Base-by-base conservation (phyloP, 2,113 vertebrate species). In the Dolichallabes microphthalmus region DNA sequence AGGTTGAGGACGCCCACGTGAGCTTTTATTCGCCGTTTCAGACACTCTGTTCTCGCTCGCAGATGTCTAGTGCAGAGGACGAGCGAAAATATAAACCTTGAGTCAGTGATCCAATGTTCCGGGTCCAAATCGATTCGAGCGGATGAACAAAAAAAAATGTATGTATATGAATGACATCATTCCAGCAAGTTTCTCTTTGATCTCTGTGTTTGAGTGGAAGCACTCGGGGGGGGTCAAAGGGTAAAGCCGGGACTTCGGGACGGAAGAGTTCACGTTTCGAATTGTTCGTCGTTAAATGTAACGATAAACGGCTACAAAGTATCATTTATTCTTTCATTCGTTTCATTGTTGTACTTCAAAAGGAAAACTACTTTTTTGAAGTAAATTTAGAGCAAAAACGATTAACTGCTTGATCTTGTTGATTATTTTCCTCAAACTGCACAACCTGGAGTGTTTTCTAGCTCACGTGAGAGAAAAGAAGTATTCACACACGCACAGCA, bases 1-100 rank as follows among this genome's bases (percentile, higher is more conserved):
- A 55, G 55, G 32, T 15, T 45, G 4, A 30, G 14, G 22, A 45
- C 66, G 53, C 52, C 81, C 58, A 82, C 81, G 22, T 39, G 53
- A 73, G 81, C 22, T 17, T 71, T 69, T 71, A n/a, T 82, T 71
- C 50, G 25, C 58, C 35, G 11, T 81, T 30, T 30, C 78, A 63
- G 58, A 64, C 35, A 8, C 57, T 80, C 50, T 73, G 69, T 73
- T 73, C 69, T 22, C 20, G 68, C 68, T 3, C 71, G 13, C 71
- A 14, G 71, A 45, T 50, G 39, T 20, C 19, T 35, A 20, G 32
- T 35, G 66, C 15, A 69, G 15, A 69, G 35, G 25, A 75, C 27
- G 73, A 12, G 13, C 73, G 1, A 45, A 45, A 45, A 73, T 45
- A 73, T 25, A 13, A 30, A 7, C 45, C 45, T 8, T 8, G 7